Evolutionary conservation across 2,888 invertebrate species (phyloP), one percentile per base, ranked within the genome.

Genomic region (Drosophila yooni): DNA sequence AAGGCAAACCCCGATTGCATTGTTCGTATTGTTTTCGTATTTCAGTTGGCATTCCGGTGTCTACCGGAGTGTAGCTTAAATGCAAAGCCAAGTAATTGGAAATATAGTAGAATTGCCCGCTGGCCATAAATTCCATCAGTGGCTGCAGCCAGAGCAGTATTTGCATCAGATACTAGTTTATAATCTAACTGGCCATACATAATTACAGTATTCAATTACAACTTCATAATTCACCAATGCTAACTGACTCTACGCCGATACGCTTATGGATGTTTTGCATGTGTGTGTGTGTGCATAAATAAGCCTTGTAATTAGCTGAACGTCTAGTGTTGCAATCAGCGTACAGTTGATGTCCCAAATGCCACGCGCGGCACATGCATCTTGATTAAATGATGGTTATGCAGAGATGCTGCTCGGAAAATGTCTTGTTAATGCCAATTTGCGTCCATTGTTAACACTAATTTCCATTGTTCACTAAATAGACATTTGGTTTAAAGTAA

Each of bases 191-290:
- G 56, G 36, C 43, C 33, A 68, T 57, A 67, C 66, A 76, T 88
- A 86, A 86, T 86, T 73, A 70, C 70, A n/a, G 65, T 57, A 84
- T 87, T 89, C 85, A 88, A 87, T 87, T 83, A 81, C 83, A 80
- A 64, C 63, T 76, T 80, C 83, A 83, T 88, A 83, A 82, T 70
- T 81, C 67, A 81, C 50, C 38, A 56, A 21, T 50, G 2, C 4
- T 21, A 68, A 61, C 59, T 56, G 54, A 48, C 36, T 54, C 6
- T 33, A 58, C 18, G 31, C 54, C 18, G 36, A 54, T 13, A 54
- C 25, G 21, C 25, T 46, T 8, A 38, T 18, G 18, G 8, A 25
- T 46, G 25, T 18, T 40, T 11, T 31, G 15, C 13, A 5, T n/a
- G n/a, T 61, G 63, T 57, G 31, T 61, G 59, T 57, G 36, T 64